phyloP scores from a whole-genome alignment of 2,113 vertebrate genomes.

The Cervus canadensis region DNA sequence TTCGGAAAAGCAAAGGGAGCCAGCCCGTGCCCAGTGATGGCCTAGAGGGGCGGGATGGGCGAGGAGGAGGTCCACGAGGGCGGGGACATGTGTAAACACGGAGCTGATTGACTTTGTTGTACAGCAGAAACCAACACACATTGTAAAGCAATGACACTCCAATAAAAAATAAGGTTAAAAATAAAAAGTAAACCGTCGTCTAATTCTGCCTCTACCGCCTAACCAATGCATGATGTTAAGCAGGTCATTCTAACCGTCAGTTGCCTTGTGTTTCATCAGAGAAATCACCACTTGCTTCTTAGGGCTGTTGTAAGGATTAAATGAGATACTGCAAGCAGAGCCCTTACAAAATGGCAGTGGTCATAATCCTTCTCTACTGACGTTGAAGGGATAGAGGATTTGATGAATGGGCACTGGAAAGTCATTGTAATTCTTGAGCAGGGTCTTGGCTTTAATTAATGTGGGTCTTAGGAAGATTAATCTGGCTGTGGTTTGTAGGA shows the following conservation, averaged over 20 bases:
- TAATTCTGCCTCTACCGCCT: neutral
- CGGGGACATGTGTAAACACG: accelerated
- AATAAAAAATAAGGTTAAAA: neutral
- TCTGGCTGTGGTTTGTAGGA: neutral
- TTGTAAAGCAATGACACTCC: neutral
- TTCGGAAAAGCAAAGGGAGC: neutral
- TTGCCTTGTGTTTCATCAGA: neutral
- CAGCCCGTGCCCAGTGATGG: neutral
- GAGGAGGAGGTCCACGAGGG: neutral
- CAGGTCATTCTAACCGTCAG: neutral
- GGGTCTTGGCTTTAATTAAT: slow-evolving; percentile 48
- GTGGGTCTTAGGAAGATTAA: slow-evolving; percentile 43
- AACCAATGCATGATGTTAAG: neutral
- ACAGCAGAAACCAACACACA: neutral
- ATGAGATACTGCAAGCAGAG: neutral
- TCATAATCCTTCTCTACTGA: neutral
- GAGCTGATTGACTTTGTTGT: neutral
- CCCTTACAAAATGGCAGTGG: neutral
- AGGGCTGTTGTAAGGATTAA: neutral
- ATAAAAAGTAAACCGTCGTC: neutral
- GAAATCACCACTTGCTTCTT: neutral
- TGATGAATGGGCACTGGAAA: slow-evolving; percentile 50
- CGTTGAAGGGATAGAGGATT: neutral
- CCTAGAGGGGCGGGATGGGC: neutral
- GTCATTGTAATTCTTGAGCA: slow-evolving; percentile 8